Conservation (phyloP, 2,113 vertebrate species). For the Numenius arquata region DNA sequence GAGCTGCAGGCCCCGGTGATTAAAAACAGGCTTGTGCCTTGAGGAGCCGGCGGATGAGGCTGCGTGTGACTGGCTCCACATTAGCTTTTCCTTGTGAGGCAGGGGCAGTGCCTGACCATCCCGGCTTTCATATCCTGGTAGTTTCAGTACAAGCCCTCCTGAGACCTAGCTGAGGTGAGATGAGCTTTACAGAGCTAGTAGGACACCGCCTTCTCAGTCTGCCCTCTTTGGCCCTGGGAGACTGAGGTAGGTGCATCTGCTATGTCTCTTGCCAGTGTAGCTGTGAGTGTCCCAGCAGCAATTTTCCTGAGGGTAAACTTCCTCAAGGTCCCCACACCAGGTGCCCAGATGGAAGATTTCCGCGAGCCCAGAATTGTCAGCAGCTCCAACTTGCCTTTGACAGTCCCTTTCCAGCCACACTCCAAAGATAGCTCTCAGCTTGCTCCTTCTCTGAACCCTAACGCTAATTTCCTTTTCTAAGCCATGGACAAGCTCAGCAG, state of each 20-base stretch:
- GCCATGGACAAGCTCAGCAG: not conserved
- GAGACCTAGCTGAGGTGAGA: not conserved
- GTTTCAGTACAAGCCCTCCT: not conserved
- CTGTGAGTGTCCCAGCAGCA: not conserved
- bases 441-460: not conserved
- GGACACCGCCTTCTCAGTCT: not conserved
- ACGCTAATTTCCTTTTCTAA: not conserved
- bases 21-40: slow-evolving; percentile 48
- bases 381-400: not conserved
- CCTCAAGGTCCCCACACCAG: not conserved
- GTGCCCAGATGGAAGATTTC: not conserved
- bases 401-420: not conserved
- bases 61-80: not conserved
- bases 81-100: not conserved
- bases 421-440: not conserved
- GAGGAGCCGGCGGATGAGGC: not conserved
- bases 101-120: not conserved
- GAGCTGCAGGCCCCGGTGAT: slow-evolving; percentile 35
- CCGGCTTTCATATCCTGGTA: not conserved
- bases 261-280: not conserved
- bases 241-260: not conserved
- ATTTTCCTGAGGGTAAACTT: not conserved
- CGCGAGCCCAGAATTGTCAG: not conserved
- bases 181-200: not conserved
- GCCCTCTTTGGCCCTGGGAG: not conserved